Evolutionary conservation across 2,888 invertebrate species (phyloP), one percentile per base, ranked within the genome.

Genomic region (Caenorhabditis angaria): DNA sequence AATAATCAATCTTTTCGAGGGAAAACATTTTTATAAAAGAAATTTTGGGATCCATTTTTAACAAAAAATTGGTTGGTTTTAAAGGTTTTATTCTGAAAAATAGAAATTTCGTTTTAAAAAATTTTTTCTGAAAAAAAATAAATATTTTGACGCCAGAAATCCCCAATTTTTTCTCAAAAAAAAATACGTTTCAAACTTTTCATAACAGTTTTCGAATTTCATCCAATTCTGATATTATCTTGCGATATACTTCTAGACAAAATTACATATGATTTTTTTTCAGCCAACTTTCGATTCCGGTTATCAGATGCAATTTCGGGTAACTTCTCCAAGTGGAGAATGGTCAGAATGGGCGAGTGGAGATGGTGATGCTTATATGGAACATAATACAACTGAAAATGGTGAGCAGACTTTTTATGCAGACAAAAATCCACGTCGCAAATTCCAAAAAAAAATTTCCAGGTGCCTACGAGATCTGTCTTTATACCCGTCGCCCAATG

Each of bases 401-500:
- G 80, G 77, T 77, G 51, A 12, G 20, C 12, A 29, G 27, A 48
- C 18, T 14, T 29, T 60, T 24, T 53, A 18, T 14, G 48, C 10
- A 48, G 6, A 10, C 6, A n/a, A 48, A 51, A 51, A 51, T 12
- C 5, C 51, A 54, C 27, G 27, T 54, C 1, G 22, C 4, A 24
- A n/a, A 22, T 50, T 50, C 22, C 22, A 2, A 32, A 47, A 63
- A 27, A 18, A 50, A 20, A 32, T 54, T 35, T 64, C 6, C 58
- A 77, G 77, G 80, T 10, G 75, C 67, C 48, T 77, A 80, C 54
- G 80, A 80, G 41, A 70, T 80, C 28, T 80, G 80, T 50, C 59
- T 78, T n/a, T 76, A 75, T 56, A 67, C 80, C 0, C 70, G 71
- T 14, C 48, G 71, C 24, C 76, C 78, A 0, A 65, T 74, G 54